These are phyloP conservation scores for Carabus problematicus DNA, from an alignment of 2,888 invertebrate species.

Conservation along the genomic window DNA sequence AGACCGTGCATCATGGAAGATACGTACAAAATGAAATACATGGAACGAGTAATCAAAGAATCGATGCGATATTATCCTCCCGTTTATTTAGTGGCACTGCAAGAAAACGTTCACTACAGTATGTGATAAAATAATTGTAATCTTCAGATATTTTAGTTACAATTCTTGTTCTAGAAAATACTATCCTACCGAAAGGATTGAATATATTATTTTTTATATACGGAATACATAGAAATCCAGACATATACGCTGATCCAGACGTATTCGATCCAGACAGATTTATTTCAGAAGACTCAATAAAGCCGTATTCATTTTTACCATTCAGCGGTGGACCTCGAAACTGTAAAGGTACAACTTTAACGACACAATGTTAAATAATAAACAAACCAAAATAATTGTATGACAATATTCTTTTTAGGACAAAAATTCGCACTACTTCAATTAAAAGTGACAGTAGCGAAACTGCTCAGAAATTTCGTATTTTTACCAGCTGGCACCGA, in stretches of 20 bases:
- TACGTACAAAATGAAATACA: slow-evolving; percentile 51
- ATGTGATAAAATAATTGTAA: slow-evolving; percentile 21
- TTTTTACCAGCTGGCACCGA: too few relatives aligned
- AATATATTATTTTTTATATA: slow-evolving; percentile 45
- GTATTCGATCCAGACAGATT: slow-evolving; percentile 54
- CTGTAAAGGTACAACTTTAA: slow-evolving; percentile 48
- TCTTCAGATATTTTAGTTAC: too few relatives aligned
- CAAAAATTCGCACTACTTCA: not conserved
- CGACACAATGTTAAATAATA: not conserved
- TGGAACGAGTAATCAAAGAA: slow-evolving; percentile 57
- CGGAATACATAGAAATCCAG: slow-evolving; percentile 49
- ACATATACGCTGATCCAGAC: slow-evolving; percentile 50
- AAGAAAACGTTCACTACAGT: slow-evolving; percentile 53
- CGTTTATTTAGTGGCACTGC: slow-evolving; percentile 44
- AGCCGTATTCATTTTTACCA: slow-evolving; percentile 52
- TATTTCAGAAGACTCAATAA: slow-evolving; percentile 48
- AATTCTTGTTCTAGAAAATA: slow-evolving; percentile 46
- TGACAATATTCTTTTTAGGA: not conserved
- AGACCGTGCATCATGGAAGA: slow-evolving; percentile 47
- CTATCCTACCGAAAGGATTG: slow-evolving; percentile 47
- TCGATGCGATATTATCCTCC: slow-evolving; percentile 54
- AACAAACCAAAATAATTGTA: not conserved
- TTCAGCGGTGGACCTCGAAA: slow-evolving; percentile 53
- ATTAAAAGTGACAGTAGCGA: not conserved
- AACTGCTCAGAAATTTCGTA: not conserved